Evolutionary conservation across 2,113 vertebrate species (phyloP), one percentile per base, ranked within the genome.

Genomic region (Nycticryphes semicollaris): DNA sequence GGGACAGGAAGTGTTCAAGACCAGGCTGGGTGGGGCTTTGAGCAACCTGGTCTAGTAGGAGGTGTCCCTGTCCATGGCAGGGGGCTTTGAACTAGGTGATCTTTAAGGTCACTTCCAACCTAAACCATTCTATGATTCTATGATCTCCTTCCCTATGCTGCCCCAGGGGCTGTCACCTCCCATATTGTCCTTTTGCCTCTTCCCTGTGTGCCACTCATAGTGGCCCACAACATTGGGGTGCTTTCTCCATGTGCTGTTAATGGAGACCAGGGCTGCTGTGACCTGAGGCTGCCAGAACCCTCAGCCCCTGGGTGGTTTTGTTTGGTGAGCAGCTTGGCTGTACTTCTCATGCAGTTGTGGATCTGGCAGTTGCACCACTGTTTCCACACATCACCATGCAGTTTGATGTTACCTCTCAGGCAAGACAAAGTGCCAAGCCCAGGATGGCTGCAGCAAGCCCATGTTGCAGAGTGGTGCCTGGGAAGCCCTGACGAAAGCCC

Each of bases 391-490:
- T 48, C 22, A 35, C 59, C 27, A 4, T 0, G 5, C 18, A 16
- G 45, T 62, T 79, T 0, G 1, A 7, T 27, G 18, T 14, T 70
- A 41, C 23, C 73, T 76, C 66, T 63, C 0, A 0, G 47, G 83
- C 67, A 27, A 60, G 70, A 48, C 18, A 31, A 22, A 31, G 25
- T 0, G 0, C 56, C 0, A 0, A 75, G 27, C 23, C 43, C 2
- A 6, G 8, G 41, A 8, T 48, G 45, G 17, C 4, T 2, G 30
- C 66, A 53, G 53, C n/a, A 62, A 64, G 15, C 21, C 27, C 45
- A 24, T 0, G 0, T 50, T 30, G 12, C 31, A 12, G n/a, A 45
- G 57, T 1, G 0, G 17, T 33, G 35, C 2, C 2, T 31, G 50
- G 30, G 35, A 67, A 90, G 24, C 1, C 6, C 60, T 30, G 28